phyloP scores from a whole-genome alignment of 2,113 vertebrate genomes.

The Rhinichthys klamathensis region DNA sequence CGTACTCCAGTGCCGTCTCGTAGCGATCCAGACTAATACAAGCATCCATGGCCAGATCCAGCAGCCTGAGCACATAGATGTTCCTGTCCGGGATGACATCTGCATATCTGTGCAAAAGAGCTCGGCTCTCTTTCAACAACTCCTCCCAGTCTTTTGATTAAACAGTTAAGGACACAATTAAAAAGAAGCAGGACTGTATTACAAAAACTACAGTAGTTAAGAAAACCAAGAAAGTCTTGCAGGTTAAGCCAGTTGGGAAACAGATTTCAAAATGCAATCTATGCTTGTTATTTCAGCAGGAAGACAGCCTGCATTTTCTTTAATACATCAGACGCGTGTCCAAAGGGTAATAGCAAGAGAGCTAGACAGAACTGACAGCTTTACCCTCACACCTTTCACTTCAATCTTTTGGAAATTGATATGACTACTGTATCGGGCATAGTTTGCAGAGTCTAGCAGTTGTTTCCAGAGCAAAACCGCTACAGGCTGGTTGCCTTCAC shows the following conservation, averaged over 20 bases:
- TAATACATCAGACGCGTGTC: neutral
- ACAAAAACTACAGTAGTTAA: neutral
- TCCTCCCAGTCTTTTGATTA: conserved; percentile 82
- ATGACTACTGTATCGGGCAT: neutral
- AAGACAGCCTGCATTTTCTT: neutral
- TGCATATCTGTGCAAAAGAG: conserved; percentile 67
- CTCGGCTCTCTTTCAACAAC: conserved; percentile 72
- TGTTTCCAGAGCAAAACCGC: neutral
- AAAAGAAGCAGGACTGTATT: neutral
- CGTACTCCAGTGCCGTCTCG: conserved; percentile 82
- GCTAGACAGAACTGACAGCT: conserved; percentile 4
- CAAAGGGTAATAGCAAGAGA: neutral
- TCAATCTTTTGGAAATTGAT: neutral
- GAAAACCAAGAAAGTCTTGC: neutral
- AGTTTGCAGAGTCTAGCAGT: neutral
- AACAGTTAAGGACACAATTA: conserved; percentile 68
- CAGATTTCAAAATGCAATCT: neutral
- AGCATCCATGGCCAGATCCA: conserved; percentile 87
- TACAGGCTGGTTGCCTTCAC: conserved; percentile 7
- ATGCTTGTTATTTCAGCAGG: neutral
- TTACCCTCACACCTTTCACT: conserved; percentile 20
- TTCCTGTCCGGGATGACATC: conserved; percentile 84
- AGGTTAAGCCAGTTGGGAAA: neutral
- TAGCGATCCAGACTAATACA: conserved; percentile 83
- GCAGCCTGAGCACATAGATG: conserved; percentile 85